phyloP scores from a whole-genome alignment of 2,888 invertebrate species.

The Cartodere bifasciata region DNA sequence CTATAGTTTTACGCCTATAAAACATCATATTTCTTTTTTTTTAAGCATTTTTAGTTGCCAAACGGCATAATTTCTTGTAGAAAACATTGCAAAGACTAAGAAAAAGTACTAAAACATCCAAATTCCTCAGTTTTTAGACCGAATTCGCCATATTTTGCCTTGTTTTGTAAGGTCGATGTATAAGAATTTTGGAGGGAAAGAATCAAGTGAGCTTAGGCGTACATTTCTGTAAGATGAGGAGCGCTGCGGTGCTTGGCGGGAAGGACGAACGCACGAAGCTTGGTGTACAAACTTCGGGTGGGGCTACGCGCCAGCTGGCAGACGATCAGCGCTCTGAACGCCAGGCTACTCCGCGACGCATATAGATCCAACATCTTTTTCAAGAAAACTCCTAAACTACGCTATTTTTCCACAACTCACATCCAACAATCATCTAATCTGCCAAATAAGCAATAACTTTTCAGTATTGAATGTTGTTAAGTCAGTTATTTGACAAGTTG shows the following conservation, averaged over 20 bases:
- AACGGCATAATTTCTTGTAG: too few species aligned
- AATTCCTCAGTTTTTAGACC: too few species aligned
- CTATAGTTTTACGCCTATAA: too few species aligned
- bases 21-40: too few species aligned
- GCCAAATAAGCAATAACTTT: constrained; percentile 13
- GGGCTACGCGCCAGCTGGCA: constrained; percentile 45
- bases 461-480: too few species aligned
- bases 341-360: constrained; percentile 33
- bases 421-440: background rate
- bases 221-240: constrained; percentile 17
- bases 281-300: constrained; percentile 32
- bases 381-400: constrained; percentile 1
- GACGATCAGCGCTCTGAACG: constrained; percentile 39
- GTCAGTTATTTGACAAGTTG: too few species aligned
- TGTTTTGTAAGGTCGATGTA: too few species aligned
- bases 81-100: too few species aligned
- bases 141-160: too few species aligned
- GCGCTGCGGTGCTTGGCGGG: constrained; percentile 25
- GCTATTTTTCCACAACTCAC: constrained; percentile 2
- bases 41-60: too few species aligned
- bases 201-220: constrained; percentile 13
- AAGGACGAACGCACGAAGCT: constrained; percentile 24
- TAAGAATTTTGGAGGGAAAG: constrained; percentile 24
- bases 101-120: too few species aligned
- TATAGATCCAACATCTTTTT: constrained; percentile 29